Percentiles rank a stretch among this genome's conserved stretches.
Conservation (phyloP, 1,140 invertebrate species). For the Trichonephila inaurata region DNA sequence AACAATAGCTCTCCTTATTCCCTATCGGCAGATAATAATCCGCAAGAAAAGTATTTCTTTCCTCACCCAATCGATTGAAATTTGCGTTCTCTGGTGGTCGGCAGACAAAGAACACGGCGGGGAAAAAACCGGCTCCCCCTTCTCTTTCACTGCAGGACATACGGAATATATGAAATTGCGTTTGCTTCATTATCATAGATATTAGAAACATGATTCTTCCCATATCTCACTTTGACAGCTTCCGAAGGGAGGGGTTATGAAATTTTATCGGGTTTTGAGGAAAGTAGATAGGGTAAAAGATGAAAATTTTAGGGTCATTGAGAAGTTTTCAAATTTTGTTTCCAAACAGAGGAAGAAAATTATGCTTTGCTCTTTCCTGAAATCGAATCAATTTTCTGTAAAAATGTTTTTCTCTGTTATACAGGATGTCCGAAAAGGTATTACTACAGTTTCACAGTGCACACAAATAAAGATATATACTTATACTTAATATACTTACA, state of each 20-base stretch:
- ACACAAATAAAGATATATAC: too few relatives aligned
- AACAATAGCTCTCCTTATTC: neutral
- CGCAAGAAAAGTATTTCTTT: neutral
- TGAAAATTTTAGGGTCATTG: neutral
- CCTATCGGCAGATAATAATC: neutral
- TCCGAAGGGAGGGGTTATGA: neutral
- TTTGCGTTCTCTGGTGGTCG: neutral
- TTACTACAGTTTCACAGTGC: too few relatives aligned
- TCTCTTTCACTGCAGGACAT: constrained; percentile 9
- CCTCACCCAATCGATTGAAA: neutral
- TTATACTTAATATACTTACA: too few relatives aligned
- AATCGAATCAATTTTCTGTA: too few relatives aligned
- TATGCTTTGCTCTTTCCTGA: too few relatives aligned
- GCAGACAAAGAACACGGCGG: neutral
- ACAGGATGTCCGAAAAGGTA: too few relatives aligned
- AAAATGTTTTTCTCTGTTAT: too few relatives aligned
- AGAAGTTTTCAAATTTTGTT: neutral
- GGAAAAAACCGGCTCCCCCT: neutral
- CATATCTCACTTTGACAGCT: constrained; percentile 35
- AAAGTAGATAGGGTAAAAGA: neutral
- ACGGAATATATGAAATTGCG: constrained; percentile 8
- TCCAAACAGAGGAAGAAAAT: too few relatives aligned
- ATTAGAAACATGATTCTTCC: constrained; percentile 43
- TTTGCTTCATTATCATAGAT: constrained; percentile 62
- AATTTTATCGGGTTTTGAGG: neutral